These are phyloP conservation scores for Onychostoma macrolepis DNA, from an alignment of 2,113 vertebrate genomes.

Conservation along the genomic window DNA sequence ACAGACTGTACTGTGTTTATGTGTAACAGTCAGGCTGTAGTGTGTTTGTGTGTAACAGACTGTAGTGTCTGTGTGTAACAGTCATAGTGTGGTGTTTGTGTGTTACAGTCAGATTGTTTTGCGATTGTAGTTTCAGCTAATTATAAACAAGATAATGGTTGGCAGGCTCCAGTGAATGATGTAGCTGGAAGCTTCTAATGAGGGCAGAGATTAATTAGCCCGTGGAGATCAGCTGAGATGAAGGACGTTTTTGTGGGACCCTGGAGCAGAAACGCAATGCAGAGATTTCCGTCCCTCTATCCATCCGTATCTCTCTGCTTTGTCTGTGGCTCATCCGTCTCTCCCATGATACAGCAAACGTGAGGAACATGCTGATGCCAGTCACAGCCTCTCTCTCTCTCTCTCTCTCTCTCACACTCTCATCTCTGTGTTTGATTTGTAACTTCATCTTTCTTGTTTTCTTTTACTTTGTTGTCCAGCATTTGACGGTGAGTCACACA, in stretches of 20 bases:
- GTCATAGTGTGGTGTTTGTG: background rate
- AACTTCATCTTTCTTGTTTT: background rate
- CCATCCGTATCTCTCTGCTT: background rate
- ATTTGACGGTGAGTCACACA: background rate
- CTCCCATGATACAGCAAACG: background rate
- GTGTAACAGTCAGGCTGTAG: background rate
- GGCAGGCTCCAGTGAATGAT: constrained; percentile 68
- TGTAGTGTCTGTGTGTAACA: no score
- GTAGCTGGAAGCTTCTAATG: constrained; percentile 71
- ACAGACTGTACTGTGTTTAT: background rate
- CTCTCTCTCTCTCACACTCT: no score
- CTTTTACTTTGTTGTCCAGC: background rate
- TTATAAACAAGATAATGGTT: constrained; percentile 63
- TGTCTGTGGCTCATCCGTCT: background rate
- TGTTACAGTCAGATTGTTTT: background rate
- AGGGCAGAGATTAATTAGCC: constrained; percentile 75
- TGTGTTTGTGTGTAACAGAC: no score
- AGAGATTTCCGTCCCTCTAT: background rate
- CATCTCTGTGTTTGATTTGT: background rate
- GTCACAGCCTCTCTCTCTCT: background rate
- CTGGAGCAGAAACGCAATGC: constrained; percentile 26
- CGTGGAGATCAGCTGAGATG: constrained; percentile 58
- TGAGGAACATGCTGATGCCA: background rate
- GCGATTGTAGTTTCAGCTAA: constrained; percentile 52
- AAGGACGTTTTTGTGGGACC: constrained; percentile 42